Evolutionary conservation across 1,140 invertebrate species (phyloP).

Genomic region (Streblospio benedicti): DNA sequence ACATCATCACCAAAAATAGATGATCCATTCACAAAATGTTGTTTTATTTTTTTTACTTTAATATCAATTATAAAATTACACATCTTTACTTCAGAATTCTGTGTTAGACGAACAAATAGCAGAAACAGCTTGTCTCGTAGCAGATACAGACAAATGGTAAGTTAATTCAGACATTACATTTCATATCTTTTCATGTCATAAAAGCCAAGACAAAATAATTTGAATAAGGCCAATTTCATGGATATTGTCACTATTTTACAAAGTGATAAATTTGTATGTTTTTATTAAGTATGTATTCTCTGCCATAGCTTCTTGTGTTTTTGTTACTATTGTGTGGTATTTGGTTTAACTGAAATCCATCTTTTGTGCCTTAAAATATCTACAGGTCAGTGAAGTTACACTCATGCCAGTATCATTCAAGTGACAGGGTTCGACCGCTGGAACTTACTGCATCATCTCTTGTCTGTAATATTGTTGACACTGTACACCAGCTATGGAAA

Average conservation of each 20-base stretch:
- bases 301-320: no score
- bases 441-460: constrained; percentile 55
- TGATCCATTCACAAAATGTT: no score
- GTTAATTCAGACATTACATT: constrained; percentile 19
- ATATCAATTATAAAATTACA: no score
- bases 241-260: neutral
- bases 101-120: constrained; percentile 59
- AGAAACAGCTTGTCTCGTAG: constrained; percentile 73
- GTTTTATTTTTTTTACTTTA: no score
- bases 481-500: constrained; percentile 65
- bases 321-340: no score
- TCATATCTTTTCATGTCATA: neutral
- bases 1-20: no score
- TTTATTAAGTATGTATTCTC: no score
- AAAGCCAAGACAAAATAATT: neutral
- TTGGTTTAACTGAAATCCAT: no score
- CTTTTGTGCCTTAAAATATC: no score
- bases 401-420: constrained; percentile 4
- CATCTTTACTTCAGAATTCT: constrained; percentile 41
- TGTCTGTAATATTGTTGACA: constrained; percentile 74
- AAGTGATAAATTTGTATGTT: no score
- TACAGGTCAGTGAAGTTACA: neutral
- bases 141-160: constrained; percentile 74
- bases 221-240: neutral
- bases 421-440: constrained; percentile 3